Evolutionary conservation across 2,888 invertebrate species (phyloP).

Genomic region (Archaeoteleia sp.): DNA sequence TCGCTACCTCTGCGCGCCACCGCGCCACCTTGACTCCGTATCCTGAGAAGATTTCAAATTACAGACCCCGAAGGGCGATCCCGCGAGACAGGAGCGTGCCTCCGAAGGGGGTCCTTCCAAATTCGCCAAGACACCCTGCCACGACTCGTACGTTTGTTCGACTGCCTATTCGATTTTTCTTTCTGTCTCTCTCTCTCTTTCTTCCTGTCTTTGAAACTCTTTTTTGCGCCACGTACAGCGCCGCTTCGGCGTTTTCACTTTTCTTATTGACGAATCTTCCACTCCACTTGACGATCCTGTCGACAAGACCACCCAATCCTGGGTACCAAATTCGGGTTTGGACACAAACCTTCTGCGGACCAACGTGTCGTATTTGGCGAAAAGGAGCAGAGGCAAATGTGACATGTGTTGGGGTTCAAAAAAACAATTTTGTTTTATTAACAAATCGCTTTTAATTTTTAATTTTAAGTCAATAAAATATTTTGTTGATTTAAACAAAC

Average conservation of each 20-base stretch:
- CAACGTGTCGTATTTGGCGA: no score
- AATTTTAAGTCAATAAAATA: no score
- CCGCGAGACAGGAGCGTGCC: conserved; percentile 50
- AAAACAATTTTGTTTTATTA: no score
- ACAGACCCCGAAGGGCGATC: conserved; percentile 46
- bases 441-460: no score
- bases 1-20: conserved; percentile 25
- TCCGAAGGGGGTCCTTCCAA: conserved; percentile 57
- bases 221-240: no score
- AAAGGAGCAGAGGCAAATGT: no score
- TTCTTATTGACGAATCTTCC: conserved; percentile 57
- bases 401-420: no score
- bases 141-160: conserved; percentile 17
- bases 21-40: conserved; percentile 18
- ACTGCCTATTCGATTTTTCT: no score
- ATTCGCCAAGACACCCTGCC: conserved; percentile 52
- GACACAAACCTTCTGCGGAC: no score
- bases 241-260: no score
- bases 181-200: conserved; percentile 18
- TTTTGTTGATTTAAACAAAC: no score
- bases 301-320: conserved; percentile 69
- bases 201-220: conserved; percentile 2
- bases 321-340: conserved; percentile 63
- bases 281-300: conserved; percentile 64
- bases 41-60: conserved; percentile 56